Evolutionary conservation across 2,888 invertebrate genomes (phyloP).

Genomic region (Herminia tarsipennalis): DNA sequence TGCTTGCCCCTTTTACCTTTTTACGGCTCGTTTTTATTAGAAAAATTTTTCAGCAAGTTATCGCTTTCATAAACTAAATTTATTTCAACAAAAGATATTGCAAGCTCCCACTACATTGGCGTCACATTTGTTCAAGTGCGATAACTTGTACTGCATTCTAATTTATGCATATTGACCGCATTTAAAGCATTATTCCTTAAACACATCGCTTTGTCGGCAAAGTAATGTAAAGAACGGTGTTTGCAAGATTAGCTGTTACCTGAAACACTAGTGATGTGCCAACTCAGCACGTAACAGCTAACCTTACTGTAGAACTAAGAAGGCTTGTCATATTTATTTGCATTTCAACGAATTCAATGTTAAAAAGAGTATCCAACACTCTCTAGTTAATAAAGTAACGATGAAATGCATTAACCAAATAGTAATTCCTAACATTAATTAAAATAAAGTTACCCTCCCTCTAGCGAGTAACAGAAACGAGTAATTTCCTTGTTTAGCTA

Average conservation of each 20-base stretch:
- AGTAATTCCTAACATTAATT: slow-evolving; percentile 14
- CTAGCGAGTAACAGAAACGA: slow-evolving; percentile 19
- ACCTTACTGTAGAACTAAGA: slow-evolving; percentile 65
- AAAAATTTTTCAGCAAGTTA: slow-evolving; percentile 78
- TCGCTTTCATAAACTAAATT: slow-evolving; percentile 76
- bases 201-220: slow-evolving; percentile 82
- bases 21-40: slow-evolving; percentile 84
- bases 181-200: slow-evolving; percentile 72
- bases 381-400: slow-evolving; percentile 13
- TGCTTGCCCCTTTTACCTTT: slow-evolving; percentile 85
- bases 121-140: slow-evolving; percentile 66
- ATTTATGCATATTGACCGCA: slow-evolving; percentile 76
- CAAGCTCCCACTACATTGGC: slow-evolving; percentile 64
- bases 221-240: slow-evolving; percentile 56
- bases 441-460: slow-evolving; percentile 11
- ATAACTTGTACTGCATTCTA: slow-evolving; percentile 81
- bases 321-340: slow-evolving; percentile 79
- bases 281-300: slow-evolving; percentile 62
- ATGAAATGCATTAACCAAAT: slow-evolving; percentile 31
- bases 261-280: slow-evolving; percentile 24
- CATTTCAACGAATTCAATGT: slow-evolving; percentile 53
- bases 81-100: slow-evolving; percentile 54
- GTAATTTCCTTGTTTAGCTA: slow-evolving; percentile 37
- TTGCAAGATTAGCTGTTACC: slow-evolving; percentile 74
- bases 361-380: slow-evolving; percentile 14